Base-by-base conservation (phyloP, 2,113 vertebrate species). In the Passer domesticus region DNA sequence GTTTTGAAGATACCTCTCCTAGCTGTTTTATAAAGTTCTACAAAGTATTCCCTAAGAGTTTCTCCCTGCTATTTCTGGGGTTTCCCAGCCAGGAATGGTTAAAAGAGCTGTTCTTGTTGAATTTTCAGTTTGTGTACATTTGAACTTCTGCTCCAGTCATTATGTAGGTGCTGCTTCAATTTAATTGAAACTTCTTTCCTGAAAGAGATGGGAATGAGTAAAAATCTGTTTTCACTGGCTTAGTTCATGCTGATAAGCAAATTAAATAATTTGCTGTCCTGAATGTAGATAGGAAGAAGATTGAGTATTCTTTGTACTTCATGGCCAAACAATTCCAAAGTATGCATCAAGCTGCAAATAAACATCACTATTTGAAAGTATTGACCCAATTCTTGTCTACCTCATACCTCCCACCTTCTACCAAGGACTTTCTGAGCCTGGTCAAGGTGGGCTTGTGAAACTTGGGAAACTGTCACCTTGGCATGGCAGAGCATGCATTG, bases 31-130 rank as follows among this genome's bases (percentile, higher is more conserved):
- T 39, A 6, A 74, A 27, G 16, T 44, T 70, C 37, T 27, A 13
- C 6, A 27, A 30, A 68, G 33, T 21, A 7, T 79, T 78, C 43
- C 8, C 24, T 50, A 35, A 15, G 52, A 68, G 43, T 12, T 9
- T 0, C 24, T 63, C 46, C 10, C n/a, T 82, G 27, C 27, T 68
- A 0, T 7, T 58, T 13, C 21, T 41, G 35, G 13, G 37, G 8
- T 44, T 78, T 63, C n/a, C 35, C 21, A 55, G 3, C 1, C 25
- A 83, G 39, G 28, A 8, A 5, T 11, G 9, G 15, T 67, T 59
- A 49, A 39, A 55, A 62, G 56, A 78, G 39, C 4, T 15, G 2
- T 8, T 52, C 33, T 58, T 3, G 1, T 41, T 46, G 9, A 49
- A 1, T n/a, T 66, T 90, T 69, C 25, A 25, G 12, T 31, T 83